Percentiles rank a stretch among this genome's conserved stretches.
Conservation (phyloP, 1,140 invertebrate genomes). For the Glomeris maerens region DNA sequence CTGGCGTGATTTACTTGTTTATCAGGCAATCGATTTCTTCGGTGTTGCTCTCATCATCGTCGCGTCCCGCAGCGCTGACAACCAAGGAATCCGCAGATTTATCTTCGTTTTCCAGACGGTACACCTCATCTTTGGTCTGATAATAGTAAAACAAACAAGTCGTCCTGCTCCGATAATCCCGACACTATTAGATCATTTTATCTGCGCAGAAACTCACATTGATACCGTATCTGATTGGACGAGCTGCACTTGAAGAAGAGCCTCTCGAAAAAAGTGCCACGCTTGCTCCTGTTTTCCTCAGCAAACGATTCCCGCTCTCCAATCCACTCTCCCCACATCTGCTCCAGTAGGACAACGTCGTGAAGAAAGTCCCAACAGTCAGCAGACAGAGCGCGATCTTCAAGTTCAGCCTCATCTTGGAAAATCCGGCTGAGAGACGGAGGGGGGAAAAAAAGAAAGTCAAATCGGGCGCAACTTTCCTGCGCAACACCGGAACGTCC, state of each 20-base stretch:
- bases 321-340: conserved; percentile 29
- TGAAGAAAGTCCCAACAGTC: conserved; percentile 32
- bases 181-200: background rate
- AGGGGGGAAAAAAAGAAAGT: too few relatives aligned
- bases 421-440: too few relatives aligned
- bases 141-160: background rate
- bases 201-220: background rate
- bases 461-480: too few relatives aligned
- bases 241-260: too few relatives aligned
- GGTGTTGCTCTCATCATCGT: conserved; percentile 22
- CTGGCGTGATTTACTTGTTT: too few relatives aligned
- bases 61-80: conserved; percentile 7
- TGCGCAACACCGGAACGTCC: too few relatives aligned
- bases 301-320: background rate
- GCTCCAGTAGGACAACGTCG: conserved; percentile 39
- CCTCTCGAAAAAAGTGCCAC: background rate
- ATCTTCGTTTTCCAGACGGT: conserved; percentile 8
- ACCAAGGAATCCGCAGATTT: conserved; percentile 5
- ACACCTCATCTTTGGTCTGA: conserved; percentile 7
- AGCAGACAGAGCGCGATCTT: conserved; percentile 37
- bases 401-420: conserved; percentile 39
- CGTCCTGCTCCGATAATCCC: background rate
- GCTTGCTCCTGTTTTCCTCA: background rate
- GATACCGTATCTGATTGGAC: background rate
- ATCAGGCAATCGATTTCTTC: conserved; percentile 79